phyloP scores from a whole-genome alignment of 2,888 invertebrate genomes.

The Synergus laeviventris region DNA sequence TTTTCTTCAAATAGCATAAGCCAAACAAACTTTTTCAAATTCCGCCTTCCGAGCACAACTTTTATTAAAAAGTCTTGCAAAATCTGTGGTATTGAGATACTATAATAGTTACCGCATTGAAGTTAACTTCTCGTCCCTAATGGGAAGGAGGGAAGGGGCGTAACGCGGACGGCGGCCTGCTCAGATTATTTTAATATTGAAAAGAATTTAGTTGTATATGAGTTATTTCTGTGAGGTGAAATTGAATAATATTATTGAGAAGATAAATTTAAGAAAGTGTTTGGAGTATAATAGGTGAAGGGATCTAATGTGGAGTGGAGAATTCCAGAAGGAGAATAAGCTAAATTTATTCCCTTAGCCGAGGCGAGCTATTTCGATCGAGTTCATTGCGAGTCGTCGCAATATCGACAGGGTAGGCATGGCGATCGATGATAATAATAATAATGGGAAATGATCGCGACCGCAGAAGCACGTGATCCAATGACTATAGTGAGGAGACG shows the following conservation, averaged over 20 bases:
- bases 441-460: conserved; percentile 74
- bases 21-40: not conserved
- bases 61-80: not conserved
- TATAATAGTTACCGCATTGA: no score
- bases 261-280: not conserved
- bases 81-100: no score
- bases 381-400: conserved; percentile 59
- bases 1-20: not conserved
- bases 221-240: not conserved
- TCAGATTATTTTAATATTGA: no score
- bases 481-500: conserved; percentile 71
- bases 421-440: conserved; percentile 69
- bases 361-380: conserved; percentile 57
- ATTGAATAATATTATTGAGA: not conserved
- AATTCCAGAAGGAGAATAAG: conserved; percentile 60
- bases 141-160: no score
- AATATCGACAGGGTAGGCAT: conserved; percentile 60
- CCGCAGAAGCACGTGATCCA: conserved; percentile 74
- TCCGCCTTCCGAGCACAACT: not conserved
- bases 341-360: conserved; percentile 56
- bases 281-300: not conserved
- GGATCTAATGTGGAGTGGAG: conserved; percentile 40
- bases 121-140: no score
- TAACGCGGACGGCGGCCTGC: no score
- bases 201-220: no score